A percentile compares a stretch with the other conserved stretches of the same genome.
Conservation (phyloP, 2,113 vertebrate genomes). For the Hemiscyllium ocellatum region DNA sequence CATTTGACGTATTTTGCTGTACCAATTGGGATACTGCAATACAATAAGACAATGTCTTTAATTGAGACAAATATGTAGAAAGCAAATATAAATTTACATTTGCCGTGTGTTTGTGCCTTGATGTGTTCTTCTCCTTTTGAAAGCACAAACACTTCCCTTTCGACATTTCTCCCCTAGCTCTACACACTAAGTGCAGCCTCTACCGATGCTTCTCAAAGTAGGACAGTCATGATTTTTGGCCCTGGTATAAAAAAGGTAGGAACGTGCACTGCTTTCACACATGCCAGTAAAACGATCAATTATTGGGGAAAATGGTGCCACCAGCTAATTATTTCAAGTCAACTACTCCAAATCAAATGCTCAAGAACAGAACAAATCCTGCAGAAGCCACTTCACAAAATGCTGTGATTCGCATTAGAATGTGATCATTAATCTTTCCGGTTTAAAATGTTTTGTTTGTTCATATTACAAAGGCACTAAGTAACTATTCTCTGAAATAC, state of each 20-base stretch:
- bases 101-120: neutral
- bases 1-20: neutral
- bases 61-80: neutral
- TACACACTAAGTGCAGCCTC: neutral
- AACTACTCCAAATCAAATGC: neutral
- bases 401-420: neutral
- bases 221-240: neutral
- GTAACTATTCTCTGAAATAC: neutral
- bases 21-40: conserved; percentile 24
- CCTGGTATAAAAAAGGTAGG: too few relatives aligned
- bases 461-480: neutral
- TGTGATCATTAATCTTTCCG: neutral
- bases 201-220: neutral
- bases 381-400: neutral
- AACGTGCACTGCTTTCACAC: neutral
- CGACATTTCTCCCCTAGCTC: too few relatives aligned
- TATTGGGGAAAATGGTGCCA: neutral
- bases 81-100: too few relatives aligned
- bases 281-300: neutral
- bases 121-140: neutral
- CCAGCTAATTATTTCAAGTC: neutral
- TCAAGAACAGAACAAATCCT: neutral
- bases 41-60: neutral
- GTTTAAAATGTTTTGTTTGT: neutral
- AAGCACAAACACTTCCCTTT: neutral